Base-by-base conservation (phyloP, 2,797 vertebrate genomes). In the Tokudaia muenninki region DNA sequence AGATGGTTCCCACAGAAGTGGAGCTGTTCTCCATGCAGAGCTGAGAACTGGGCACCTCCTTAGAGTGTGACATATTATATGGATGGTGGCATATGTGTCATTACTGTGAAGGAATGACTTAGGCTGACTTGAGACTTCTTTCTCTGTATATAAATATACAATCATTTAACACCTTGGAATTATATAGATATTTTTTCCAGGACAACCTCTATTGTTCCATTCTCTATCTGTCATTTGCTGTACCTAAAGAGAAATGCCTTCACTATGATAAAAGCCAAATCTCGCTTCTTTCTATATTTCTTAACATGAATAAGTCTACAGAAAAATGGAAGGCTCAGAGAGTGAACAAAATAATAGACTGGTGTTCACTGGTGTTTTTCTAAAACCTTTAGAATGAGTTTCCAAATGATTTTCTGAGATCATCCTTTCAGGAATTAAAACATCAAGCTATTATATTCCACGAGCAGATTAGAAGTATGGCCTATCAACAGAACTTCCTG, bases 141-240 rank as follows among this genome's bases (percentile, higher is more conserved):
- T 95, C 10, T 96, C 70, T 93, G 7, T 63, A 41, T 92, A 84
- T 96, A 96, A 96, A 87, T 91, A 87, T 82, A 72, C 82, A 70
- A 94, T 87, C 75, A 50, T 65, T 88, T 92, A 96, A 87, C 63
- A 34, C 59, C 34, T 87, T 34, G 47, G 70, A 91, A 97, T 84
- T 79, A 92, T 70, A 79, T 11, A 95, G n/a, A 55, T 67, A n/a
- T 11, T 90, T 96, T 95, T 90, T n/a, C 37, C 65, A 87, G 19
- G 41, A 29, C 88, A 21, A 94, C 50, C 61, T 34, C 63, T 79
- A 55, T 92, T 81, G 6, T 83, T 96, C 55, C 55, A 44, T 95
- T 52, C 21, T 94, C 44, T 91, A 67, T 52, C 65, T 37, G 91
- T 57, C 52, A 22, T 90, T 12, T 80, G 0, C 47, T 57, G 29